phyloP scores from a whole-genome alignment of 2,797 vertebrate species.

The Catostomus latipinnis region DNA sequence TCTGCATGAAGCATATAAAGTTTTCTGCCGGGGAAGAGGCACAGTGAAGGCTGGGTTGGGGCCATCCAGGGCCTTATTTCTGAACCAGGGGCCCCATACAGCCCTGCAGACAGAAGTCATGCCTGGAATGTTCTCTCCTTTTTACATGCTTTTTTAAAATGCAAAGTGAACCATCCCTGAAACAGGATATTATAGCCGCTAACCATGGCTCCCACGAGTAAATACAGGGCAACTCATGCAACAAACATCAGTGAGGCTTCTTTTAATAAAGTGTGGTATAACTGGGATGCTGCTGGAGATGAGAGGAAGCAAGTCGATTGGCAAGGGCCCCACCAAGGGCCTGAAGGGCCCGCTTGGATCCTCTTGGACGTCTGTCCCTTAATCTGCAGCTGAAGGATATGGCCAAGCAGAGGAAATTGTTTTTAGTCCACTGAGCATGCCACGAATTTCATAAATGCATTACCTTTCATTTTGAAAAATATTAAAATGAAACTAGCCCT shows the following conservation, averaged over 20 bases:
- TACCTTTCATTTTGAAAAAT: conserved; percentile 82
- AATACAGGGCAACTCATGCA: conserved; percentile 68
- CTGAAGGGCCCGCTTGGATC: conserved; percentile 73
- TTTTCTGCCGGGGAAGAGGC: conserved; percentile 68
- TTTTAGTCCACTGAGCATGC: conserved; percentile 81
- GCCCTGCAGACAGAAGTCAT: conserved; percentile 74
- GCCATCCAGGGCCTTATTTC: conserved; percentile 66
- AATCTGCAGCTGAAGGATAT: conserved; percentile 79
- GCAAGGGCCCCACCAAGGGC: conserved; percentile 66
- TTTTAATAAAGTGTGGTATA: conserved; percentile 86
- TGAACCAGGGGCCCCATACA: conserved; percentile 63
- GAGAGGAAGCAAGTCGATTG: conserved; percentile 62
- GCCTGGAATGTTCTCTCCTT: conserved; percentile 79
- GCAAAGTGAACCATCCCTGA: conserved; percentile 81
- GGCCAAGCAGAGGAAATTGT: conserved; percentile 82
- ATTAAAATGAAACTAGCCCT: conserved; percentile 75
- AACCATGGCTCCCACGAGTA: conserved; percentile 74
- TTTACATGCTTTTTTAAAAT: conserved; percentile 82
- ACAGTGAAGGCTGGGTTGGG: conserved; percentile 67
- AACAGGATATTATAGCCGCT: conserved; percentile 82
- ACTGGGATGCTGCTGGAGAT: conserved; percentile 74
- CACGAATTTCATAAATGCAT: conserved; percentile 85
- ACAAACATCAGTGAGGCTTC: conserved; percentile 74
- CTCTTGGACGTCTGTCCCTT: conserved; percentile 76
- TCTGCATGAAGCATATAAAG: conserved; percentile 18